Percentiles rank a stretch among this genome's conserved stretches.
These are phyloP conservation scores for Graptemys geographica DNA, from an alignment of 2,797 vertebrate genomes.

Conservation along the genomic window DNA sequence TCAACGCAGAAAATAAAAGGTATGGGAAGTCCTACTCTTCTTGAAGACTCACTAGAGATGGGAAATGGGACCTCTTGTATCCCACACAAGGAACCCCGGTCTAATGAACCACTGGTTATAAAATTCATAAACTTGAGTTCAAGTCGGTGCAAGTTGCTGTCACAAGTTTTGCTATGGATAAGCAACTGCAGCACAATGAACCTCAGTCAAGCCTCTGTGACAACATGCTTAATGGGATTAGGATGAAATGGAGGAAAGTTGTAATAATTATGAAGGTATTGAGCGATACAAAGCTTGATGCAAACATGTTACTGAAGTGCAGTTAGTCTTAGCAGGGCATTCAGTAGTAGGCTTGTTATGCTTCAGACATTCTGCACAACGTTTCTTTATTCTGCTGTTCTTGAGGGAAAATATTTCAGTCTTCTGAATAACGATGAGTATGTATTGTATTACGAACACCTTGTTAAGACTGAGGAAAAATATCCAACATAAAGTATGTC, in stretches of 20 bases:
- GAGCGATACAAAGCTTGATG: not conserved
- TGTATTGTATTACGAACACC: slow-evolving; percentile 18
- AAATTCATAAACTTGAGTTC: not conserved
- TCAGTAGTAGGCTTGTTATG: slow-evolving; percentile 14
- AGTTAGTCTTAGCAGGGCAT: not conserved
- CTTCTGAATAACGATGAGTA: slow-evolving; percentile 9
- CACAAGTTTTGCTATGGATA: not conserved
- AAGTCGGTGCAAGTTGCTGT: not conserved
- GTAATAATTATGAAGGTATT: not conserved
- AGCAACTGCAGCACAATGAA: not conserved
- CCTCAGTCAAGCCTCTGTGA: not conserved
- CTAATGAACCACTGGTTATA: not conserved
- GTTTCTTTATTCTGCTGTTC: slow-evolving; percentile 9
- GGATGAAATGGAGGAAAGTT: not conserved
- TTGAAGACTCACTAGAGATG: not conserved
- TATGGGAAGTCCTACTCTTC: not conserved
- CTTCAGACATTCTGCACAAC: slow-evolving; percentile 3
- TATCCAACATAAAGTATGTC: not conserved
- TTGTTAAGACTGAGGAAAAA: not conserved
- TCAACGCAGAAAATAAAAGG: not conserved
- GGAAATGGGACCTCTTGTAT: not conserved
- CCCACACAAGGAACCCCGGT: not conserved
- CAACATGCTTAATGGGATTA: not conserved
- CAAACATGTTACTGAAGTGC: not conserved
- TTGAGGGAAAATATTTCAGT: not conserved